Evolutionary conservation across 2,113 vertebrate genomes (phyloP).

Genomic region (Calcarius ornatus): DNA sequence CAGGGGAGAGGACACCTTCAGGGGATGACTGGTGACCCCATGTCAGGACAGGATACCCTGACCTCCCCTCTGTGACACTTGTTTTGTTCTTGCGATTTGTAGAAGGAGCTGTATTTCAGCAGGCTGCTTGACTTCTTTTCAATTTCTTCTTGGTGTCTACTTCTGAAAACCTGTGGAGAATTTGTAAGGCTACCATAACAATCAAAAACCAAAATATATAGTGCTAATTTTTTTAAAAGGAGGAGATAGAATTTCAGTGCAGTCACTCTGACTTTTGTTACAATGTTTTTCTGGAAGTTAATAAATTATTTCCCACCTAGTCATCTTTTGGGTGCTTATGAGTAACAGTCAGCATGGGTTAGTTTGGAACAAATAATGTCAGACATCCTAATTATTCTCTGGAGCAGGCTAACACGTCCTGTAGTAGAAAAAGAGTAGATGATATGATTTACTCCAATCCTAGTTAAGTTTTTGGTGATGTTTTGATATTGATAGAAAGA

Average conservation of each 20-base stretch:
- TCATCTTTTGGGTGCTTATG: neutral
- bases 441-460: neutral
- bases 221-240: neutral
- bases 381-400: neutral
- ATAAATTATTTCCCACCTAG: neutral
- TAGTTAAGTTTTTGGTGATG: neutral
- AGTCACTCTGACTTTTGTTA: neutral
- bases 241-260: neutral
- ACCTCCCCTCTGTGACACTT: neutral
- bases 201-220: neutral
- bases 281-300: neutral
- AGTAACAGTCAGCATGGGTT: neutral
- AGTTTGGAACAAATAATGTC: neutral
- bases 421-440: neutral
- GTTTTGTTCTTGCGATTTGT: neutral
- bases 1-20: neutral
- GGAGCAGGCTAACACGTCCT: neutral
- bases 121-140: neutral
- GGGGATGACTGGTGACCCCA: neutral
- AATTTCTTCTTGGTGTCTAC: neutral
- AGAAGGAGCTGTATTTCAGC: neutral
- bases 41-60: neutral
- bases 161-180: neutral
- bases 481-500: neutral
- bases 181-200: neutral